Conservation (phyloP, 2,113 vertebrate species). For the Alligator mississippiensis region DNA sequence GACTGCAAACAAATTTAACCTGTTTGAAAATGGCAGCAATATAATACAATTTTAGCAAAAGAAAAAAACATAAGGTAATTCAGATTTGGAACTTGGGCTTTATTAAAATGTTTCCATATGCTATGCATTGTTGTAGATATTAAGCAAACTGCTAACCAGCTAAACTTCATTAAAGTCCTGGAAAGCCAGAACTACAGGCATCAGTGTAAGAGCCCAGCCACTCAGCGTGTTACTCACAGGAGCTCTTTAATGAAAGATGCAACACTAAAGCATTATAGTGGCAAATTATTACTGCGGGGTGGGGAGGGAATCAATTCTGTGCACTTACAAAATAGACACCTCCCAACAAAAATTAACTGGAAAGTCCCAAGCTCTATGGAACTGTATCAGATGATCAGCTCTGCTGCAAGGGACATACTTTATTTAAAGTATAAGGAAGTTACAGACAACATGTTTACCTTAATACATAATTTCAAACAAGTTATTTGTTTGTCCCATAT, state of each 20-base stretch:
- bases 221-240: not conserved
- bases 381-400: not conserved
- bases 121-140: not conserved
- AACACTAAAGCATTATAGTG: not conserved
- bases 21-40: not conserved
- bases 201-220: not conserved
- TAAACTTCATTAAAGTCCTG: not conserved
- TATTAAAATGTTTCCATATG: rapidly evolving
- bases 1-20: rapidly evolving
- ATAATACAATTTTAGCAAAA: too few relatives aligned
- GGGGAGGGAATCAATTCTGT: not conserved
- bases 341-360: not conserved
- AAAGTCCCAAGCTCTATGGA: not conserved
- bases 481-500: not conserved
- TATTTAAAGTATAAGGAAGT: too few relatives aligned
- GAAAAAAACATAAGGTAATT: not conserved
- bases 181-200: rapidly evolving
- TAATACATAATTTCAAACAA: too few relatives aligned
- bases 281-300: not conserved
- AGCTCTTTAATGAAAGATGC: not conserved
- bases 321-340: not conserved
- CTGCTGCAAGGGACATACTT: not conserved
- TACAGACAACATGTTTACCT: too few relatives aligned
- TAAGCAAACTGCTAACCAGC: not conserved
- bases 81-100: not conserved